Evolutionary conservation across 2,888 invertebrate genomes (phyloP), one percentile per base, ranked within the genome.

Genomic region (Phorcus lineatus): DNA sequence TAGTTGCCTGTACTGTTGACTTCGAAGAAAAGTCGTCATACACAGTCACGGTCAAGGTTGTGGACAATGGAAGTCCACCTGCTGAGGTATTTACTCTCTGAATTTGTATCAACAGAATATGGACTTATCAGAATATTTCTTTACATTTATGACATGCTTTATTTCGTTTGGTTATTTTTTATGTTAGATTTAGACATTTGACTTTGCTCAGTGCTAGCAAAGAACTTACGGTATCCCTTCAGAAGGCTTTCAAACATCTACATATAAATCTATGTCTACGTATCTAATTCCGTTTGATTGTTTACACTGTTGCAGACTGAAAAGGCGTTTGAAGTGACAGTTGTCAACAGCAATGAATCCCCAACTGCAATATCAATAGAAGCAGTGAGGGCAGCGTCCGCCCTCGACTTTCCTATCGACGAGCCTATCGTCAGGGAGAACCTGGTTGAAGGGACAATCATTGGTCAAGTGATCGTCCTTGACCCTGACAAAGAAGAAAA

Each of bases 401-500:
- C 66, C 3, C 9, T n/a, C n/a, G 40, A 28, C 24, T 88, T 85
- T 54, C 75, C 55, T 31, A 76, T 57, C 2, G 79, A 86, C 74
- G 7, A 78, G 36, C 86, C 86, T 70, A 75, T 81, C 76, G 79
- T 86, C 24, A 62, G 57, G 67, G 88, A 88, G 82, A 87, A 86
- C 54, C 24, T 82, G 11, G 78, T 80, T 19, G 77, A 74, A 11
- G 74, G 78, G 7, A 83, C 85, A 16, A 82, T 84, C 74, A 86
- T 88, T 77, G 88, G 87, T 74, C 83, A 83, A 70, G 24, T 88
- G 47, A 52, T 84, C 19, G 84, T 81, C 11, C 62, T 81, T 19
- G 88, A 88, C 79, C 81, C 81, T 57, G 88, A 88, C 70, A 78
- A 52, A 36, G 19, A 74, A 3, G 87, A 87, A 55, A 67, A 47